Conservation (phyloP, 2,113 vertebrate species). For the Myotis lucifugus region DNA sequence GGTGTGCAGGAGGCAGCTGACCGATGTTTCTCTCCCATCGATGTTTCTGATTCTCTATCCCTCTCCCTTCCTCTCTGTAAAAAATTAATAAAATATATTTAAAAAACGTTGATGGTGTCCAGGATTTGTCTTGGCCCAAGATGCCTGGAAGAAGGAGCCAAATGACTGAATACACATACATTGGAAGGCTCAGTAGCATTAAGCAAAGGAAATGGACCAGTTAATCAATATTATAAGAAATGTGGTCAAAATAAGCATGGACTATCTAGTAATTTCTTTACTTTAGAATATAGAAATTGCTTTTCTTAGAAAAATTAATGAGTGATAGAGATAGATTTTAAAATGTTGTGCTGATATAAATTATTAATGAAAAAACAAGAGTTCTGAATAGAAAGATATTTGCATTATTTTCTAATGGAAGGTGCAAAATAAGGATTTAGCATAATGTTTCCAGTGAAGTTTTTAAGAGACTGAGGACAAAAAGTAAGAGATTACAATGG, state of each 20-base stretch:
- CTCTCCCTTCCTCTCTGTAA: too few relatives aligned
- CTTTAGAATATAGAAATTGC: slow-evolving; percentile 2
- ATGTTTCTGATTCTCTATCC: too few relatives aligned
- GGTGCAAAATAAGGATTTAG: background rate
- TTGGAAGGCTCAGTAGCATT: background rate
- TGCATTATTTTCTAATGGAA: background rate
- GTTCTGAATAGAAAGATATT: background rate
- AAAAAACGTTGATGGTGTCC: slow-evolving; percentile 12
- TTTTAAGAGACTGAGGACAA: background rate
- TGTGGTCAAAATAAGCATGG: background rate
- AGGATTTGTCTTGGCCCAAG: background rate
- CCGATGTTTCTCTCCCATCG: too few relatives aligned
- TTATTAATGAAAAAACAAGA: slow-evolving; percentile 1
- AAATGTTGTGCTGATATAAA: background rate
- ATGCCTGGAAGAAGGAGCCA: background rate
- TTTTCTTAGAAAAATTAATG: slow-evolving; percentile 11
- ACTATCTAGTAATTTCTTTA: background rate
- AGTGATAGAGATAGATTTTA: background rate
- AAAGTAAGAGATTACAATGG: background rate
- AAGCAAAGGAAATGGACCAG: background rate
- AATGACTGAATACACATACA: background rate
- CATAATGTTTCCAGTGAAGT: background rate
- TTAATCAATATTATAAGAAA: slow-evolving; percentile 24
- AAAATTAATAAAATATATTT: background rate
- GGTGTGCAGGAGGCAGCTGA: too few relatives aligned